These are phyloP conservation scores for Drosophila pallidifrons DNA, from an alignment of 1,140 invertebrate species.

Conservation along the genomic window DNA sequence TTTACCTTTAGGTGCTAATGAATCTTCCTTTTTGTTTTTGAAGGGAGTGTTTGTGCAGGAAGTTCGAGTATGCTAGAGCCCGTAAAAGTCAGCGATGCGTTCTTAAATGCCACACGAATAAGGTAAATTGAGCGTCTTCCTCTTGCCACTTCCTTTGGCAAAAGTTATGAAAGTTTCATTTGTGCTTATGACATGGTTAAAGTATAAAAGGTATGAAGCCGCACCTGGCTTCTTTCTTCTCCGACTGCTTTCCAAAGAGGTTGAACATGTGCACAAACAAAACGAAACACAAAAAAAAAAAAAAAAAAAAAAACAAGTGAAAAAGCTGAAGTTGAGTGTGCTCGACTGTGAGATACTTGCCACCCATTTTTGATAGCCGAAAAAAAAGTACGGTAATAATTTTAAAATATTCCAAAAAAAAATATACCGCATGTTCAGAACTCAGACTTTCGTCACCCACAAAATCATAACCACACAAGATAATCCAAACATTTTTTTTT, in stretches of 20 bases:
- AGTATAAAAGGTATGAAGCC: not conserved
- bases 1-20: not conserved
- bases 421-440: too few species aligned
- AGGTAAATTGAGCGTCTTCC: conserved; percentile 14
- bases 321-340: too few species aligned
- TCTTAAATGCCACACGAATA: conserved; percentile 7
- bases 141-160: not conserved
- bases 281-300: too few species aligned
- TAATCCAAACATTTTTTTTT: too few species aligned
- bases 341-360: too few species aligned
- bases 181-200: conserved; percentile 16
- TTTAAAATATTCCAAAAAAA: too few species aligned
- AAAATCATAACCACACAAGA: too few species aligned
- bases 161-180: conserved; percentile 22
- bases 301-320: too few species aligned
- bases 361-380: too few species aligned
- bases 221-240: not conserved
- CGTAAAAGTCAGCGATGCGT: conserved; percentile 12
- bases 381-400: too few species aligned
- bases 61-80: not conserved
- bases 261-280: not conserved
- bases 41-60: not conserved
- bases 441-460: too few species aligned
- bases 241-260: not conserved
- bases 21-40: not conserved